Evolutionary conservation across 2,113 vertebrate species (phyloP).

Genomic region (Pholis gunnellus): DNA sequence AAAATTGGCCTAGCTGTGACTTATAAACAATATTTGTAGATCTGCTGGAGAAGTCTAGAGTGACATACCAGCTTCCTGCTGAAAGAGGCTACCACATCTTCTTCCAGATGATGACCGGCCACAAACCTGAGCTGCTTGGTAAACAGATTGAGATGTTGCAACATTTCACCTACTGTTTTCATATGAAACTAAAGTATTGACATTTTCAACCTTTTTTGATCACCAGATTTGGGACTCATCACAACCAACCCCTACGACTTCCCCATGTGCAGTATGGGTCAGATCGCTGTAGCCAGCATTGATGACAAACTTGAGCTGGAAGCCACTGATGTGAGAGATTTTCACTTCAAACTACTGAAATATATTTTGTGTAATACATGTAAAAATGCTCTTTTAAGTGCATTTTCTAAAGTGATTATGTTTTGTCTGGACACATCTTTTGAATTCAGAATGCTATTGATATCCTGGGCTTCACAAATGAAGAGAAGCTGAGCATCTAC

Average conservation of each 20-base stretch:
- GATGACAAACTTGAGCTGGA: conserved; percentile 77
- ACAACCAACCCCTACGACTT: conserved; percentile 76
- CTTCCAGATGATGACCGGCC: conserved; percentile 79
- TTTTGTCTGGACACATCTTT: too few relatives aligned
- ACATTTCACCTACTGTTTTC: background rate
- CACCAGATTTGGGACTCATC: conserved; percentile 63
- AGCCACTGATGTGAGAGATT: conserved; percentile 70
- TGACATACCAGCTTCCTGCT: conserved; percentile 73
- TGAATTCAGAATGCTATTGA: too few relatives aligned
- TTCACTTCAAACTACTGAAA: background rate
- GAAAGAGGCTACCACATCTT: conserved; percentile 80
- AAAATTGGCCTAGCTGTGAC: conserved; percentile 1
- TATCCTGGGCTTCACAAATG: too few relatives aligned
- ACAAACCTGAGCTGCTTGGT: conserved; percentile 74
- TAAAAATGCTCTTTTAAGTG: background rate
- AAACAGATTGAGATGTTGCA: background rate
- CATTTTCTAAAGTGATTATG: conserved; percentile 23
- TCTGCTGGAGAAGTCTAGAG: conserved; percentile 79
- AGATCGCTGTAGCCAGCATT: conserved; percentile 76
- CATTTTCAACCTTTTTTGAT: background rate
- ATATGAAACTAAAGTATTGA: background rate
- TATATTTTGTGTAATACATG: too few relatives aligned
- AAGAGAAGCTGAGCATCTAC: too few relatives aligned
- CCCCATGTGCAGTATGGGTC: conserved; percentile 71
- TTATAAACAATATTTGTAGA: conserved; percentile 47